These are phyloP conservation scores for Gadus chalcogrammus DNA, from an alignment of 2,113 vertebrate genomes.

Conservation along the genomic window DNA sequence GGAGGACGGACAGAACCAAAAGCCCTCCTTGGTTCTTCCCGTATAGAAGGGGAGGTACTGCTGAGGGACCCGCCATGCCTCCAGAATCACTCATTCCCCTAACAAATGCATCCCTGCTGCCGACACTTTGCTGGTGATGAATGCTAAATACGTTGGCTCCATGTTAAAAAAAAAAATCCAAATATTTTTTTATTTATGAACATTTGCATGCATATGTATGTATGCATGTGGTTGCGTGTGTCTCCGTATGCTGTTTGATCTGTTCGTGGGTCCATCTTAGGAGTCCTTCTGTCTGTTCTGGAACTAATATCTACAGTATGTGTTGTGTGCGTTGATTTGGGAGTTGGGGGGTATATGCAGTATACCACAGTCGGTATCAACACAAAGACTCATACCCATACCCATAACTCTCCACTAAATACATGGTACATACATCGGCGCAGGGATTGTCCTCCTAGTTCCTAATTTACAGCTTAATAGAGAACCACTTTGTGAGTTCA, in stretches of 20 bases:
- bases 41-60: background rate
- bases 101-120: conserved; percentile 34
- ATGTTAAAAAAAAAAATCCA: background rate
- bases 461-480: conserved; percentile 56
- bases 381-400: background rate
- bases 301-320: too few species aligned
- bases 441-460: conserved; percentile 41
- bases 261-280: too few species aligned
- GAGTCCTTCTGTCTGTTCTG: too few species aligned
- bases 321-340: too few species aligned
- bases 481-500: conserved; percentile 48
- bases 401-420: conserved; percentile 46
- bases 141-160: conserved; percentile 11
- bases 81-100: conserved; percentile 23
- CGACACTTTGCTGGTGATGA: conserved; percentile 41
- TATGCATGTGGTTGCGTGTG: background rate
- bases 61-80: conserved; percentile 17
- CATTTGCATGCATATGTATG: conserved; percentile 1
- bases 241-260: too few species aligned
- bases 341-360: background rate
- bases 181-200: background rate
- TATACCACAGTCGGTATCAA: conserved; percentile 20
- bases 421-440: conserved; percentile 52
- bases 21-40: too few species aligned
- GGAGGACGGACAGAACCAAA: conserved; percentile 28